Percentiles rank a stretch among this genome's conserved stretches.
Conservation (phyloP, 2,888 invertebrate species). For the Octodonta nipae region DNA sequence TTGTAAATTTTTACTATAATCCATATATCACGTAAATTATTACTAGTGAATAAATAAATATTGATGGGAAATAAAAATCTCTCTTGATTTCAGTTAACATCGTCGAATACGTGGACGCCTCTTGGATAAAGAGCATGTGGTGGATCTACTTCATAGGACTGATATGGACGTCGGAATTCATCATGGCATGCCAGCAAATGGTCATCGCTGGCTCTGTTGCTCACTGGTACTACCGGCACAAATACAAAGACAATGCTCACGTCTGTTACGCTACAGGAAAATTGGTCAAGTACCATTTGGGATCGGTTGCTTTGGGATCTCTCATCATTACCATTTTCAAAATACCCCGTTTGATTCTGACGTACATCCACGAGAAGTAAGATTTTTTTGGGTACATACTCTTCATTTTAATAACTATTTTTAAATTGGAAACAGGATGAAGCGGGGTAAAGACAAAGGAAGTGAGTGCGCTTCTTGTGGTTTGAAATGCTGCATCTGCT, state of each 20-base stretch:
- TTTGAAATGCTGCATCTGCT: constrained; percentile 73
- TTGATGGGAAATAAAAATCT: too few species aligned
- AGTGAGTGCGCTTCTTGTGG: constrained; percentile 64
- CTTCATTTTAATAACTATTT: background rate
- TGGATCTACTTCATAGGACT: constrained; percentile 84
- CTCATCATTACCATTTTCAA: constrained; percentile 86
- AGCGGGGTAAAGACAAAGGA: constrained; percentile 53
- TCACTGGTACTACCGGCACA: constrained; percentile 82
- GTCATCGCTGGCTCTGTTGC: constrained; percentile 86
- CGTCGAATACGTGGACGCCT: constrained; percentile 61
- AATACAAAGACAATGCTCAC: constrained; percentile 52
- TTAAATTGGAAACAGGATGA: constrained; percentile 40
- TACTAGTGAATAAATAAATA: too few species aligned
- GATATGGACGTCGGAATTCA: constrained; percentile 88
- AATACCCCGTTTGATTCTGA: constrained; percentile 75
- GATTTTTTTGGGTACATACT: constrained; percentile 5
- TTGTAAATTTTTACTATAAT: too few species aligned
- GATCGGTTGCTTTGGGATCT: constrained; percentile 89
- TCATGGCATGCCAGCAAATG: constrained; percentile 88
- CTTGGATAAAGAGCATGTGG: constrained; percentile 84
- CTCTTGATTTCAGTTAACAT: constrained; percentile 40
- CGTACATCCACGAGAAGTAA: constrained; percentile 72
- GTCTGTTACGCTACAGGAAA: constrained; percentile 60
- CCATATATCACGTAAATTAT: too few species aligned
- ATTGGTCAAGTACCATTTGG: constrained; percentile 76